Evolutionary conservation across 2,113 vertebrate genomes (phyloP), one percentile per base, ranked within the genome.

Genomic region (Oreochromis niloticus): DNA sequence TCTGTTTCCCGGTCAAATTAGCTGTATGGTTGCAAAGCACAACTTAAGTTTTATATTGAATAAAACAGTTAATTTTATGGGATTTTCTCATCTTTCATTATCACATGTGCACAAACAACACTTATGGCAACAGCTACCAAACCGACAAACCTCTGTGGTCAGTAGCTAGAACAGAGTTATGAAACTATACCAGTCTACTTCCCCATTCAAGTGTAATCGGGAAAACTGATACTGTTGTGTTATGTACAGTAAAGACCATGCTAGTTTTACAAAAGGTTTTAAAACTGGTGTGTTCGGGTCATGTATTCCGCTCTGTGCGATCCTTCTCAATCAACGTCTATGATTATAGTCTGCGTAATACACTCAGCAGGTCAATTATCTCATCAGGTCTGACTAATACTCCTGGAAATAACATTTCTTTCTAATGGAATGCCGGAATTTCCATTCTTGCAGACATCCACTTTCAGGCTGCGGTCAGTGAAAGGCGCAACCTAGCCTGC

Each of bases 181-280:
- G 86, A 93, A 92, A 90, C 87, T 83, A 17, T 43, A 73, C 4
- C 30, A 17, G 89, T 87, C 41, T 34, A 92, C 88, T 94, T 95
- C 93, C 82, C 80, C 41, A 81, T 61, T 91, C 48, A 79, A 68
- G 19, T 54, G 68, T 82, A 30, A 11, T 24, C 43, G 71, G 88
- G 86, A 82, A 90, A 91, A 80, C 24, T 68, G 17, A 34, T 57
- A 52, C 39, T 83, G 19, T 87, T 82, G 6, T 85, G 55, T 80
- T 50, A 46, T 83, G 13, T 27, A n/a, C 7, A 59, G 2, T 87
- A 17, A 9, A 75, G 61, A 32, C 24, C 13, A 39, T 22, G 32
- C 36, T 80, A 54, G 6, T 57, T 83, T 50, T 81, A 78, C 63
- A n/a, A 30, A 17, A 6, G 19, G 34, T 8, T 22, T 17, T 27